Evolutionary conservation across 2,113 vertebrate species (phyloP).

Genomic region (Bombycilla garrulus): DNA sequence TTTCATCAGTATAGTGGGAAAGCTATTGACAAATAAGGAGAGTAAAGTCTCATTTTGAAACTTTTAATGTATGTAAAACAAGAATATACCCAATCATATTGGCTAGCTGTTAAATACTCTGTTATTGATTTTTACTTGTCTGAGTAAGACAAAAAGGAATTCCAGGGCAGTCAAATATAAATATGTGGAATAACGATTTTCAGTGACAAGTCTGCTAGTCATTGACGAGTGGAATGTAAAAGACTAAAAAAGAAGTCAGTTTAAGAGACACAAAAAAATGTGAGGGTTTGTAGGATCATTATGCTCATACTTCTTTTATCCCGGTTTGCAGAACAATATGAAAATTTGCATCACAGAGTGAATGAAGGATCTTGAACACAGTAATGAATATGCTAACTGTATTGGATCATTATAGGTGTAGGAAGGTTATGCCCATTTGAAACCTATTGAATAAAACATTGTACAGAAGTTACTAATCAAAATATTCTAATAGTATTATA

Average conservation of each 20-base stretch:
- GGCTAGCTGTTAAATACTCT: background rate
- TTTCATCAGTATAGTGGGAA: background rate
- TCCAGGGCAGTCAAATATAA: background rate
- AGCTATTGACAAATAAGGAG: background rate
- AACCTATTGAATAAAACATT: slow-evolving; percentile 25
- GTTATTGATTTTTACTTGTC: background rate
- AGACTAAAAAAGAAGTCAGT: background rate
- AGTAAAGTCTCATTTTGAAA: background rate
- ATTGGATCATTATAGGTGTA: background rate
- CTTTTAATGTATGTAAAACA: background rate
- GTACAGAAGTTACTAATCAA: background rate
- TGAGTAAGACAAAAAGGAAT: background rate
- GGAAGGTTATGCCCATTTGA: background rate
- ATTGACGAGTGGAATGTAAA: background rate
- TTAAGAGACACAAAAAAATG: background rate
- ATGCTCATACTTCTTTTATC: background rate
- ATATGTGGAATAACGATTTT: background rate
- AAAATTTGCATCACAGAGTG: background rate
- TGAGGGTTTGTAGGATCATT: background rate
- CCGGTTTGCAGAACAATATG: background rate
- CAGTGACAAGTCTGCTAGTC: background rate
- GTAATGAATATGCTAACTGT: slow-evolving; percentile 15
- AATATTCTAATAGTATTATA: slow-evolving; percentile 1
- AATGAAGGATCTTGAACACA: background rate
- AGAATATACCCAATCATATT: background rate